Base-by-base conservation (phyloP, 1,140 invertebrate species). In the Cotesia typhae region DNA sequence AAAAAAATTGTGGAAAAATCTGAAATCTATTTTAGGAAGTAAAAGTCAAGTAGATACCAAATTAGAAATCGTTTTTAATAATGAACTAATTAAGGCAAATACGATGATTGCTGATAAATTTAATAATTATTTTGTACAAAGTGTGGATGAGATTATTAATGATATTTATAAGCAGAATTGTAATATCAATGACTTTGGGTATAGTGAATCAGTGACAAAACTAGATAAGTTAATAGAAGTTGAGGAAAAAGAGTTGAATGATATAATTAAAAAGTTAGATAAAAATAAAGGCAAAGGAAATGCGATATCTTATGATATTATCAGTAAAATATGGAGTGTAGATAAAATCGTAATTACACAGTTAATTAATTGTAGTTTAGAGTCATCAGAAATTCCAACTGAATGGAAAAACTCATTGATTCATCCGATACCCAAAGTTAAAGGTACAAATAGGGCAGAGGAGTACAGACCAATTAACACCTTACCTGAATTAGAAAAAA, bases 401-500 rank as follows among this genome's bases (percentile, higher is more conserved):
- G 41, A 38, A 14, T 77, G 65, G 73, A 75, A 77, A 76, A 76
- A 65, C 52, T 73, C 76, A 0, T 61, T 69, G 9, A 70, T 78
- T n/a, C 71, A 71, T 35, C 74, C 77, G 0, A 75, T 78, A 7
- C 70, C 64, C 63, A 78, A 78, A 66, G 51, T 77, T 7, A 9
- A 28, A 52, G 78, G 75, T 20, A 60, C 71, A 1, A 76, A 12
- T 20, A 76, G 68, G 64, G 67, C 70, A 0, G 68, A 67, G 14
- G 70, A 79, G 14, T 74, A 53, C 55, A 63, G 77, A 70, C 77
- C 77, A 7, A 76, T 78, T 3, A 78, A 76, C 67, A 70, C 52
- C n/a, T 17, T 78, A 20, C 70, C 75, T 10, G 36, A 66, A 4
- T 76, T 71, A 52, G 77, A 78, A 67, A 77, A 77, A 52, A 38